Percentiles rank a stretch among this genome's conserved stretches.
These are phyloP conservation scores for Eulithis testata DNA, from an alignment of 2,888 invertebrate genomes.

Conservation along the genomic window DNA sequence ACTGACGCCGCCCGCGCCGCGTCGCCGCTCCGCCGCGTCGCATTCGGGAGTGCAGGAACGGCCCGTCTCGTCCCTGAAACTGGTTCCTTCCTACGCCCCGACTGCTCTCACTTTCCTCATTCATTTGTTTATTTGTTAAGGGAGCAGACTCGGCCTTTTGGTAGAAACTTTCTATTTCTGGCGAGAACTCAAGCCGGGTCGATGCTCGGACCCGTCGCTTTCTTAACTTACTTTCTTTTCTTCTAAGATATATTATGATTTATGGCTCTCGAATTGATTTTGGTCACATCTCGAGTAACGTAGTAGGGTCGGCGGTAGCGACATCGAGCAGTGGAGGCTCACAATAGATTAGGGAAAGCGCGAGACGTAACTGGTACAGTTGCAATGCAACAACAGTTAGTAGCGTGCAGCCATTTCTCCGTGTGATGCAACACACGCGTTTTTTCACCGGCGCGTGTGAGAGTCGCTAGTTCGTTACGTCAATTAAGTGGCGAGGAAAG, in stretches of 20 bases:
- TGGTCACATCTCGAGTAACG: conserved; percentile 60
- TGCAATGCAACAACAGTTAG: conserved; percentile 75
- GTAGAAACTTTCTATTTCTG: conserved; percentile 83
- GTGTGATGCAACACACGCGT: conserved; percentile 78
- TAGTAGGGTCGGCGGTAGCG: conserved; percentile 36
- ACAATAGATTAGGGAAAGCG: conserved; percentile 77
- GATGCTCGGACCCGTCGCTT: conserved; percentile 77
- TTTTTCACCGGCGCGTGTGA: conserved; percentile 77
- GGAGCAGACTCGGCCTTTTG: conserved; percentile 72
- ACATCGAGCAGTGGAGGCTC: conserved; percentile 50
- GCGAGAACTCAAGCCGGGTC: conserved; percentile 75
- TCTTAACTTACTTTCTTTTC: conserved; percentile 83
- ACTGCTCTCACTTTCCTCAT: conserved; percentile 80
- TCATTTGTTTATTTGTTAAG: conserved; percentile 81
- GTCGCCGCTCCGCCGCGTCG: conserved; percentile 32
- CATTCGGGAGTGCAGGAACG: conserved; percentile 39
- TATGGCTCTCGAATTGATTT: conserved; percentile 59
- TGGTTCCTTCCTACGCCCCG: conserved; percentile 71
- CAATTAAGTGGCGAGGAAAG: conserved; percentile 81
- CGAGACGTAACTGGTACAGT: conserved; percentile 73
- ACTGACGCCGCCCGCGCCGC: background rate
- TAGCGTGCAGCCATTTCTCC: conserved; percentile 82
- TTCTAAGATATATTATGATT: conserved; percentile 52
- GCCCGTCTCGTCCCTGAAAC: conserved; percentile 56
- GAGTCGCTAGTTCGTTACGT: conserved; percentile 81